Base-by-base conservation (phyloP, 1,140 invertebrate species). In the Aplysia californica region DNA sequence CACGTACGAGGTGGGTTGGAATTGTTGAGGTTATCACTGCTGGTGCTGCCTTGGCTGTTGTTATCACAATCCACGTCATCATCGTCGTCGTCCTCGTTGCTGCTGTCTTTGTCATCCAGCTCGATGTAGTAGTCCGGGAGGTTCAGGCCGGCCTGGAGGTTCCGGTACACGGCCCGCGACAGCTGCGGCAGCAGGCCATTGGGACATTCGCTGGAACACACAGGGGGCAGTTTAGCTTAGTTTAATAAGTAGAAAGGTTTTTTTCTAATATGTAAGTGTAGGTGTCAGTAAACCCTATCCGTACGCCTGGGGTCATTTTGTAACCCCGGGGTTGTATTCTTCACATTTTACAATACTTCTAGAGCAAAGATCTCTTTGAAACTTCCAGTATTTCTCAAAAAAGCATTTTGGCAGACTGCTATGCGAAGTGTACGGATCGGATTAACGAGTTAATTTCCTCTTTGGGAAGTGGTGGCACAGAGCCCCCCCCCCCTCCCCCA, bases 41-140 rank as follows among this genome's bases (percentile, higher is more conserved):
- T 58, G 31, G 10, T 38, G 39, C 31, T 36, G 33, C 39, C 26
- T 50, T 64, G 36, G 41, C 35, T 38, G 20, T 3, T 20, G 23
- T 56, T 58, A 65, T 50, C 31, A 66, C 68, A 23, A 21, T 50
- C 65, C 33, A 69, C 67, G 93, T 72, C 31, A 21, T 50, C 65
- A 44, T 74, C 67, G 93, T 72, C 94, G 92, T 89, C 93, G 92
- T 75, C n/a, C n/a, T 77, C 59, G 55, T 56, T 35, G 50, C 69
- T 56, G 70, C 44, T 41, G 33, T 71, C 70, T 29, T 78, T 69
- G 64, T 71, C 41, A 29, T 90, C 91, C 61, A 93, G 94, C 59
- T 95, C 93, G 18, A 74, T 44, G 92, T 91, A 87, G 94, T 93
- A 93, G 94, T 94, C 93, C 94, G 79, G 92, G 77, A 50, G 75